phyloP scores from a whole-genome alignment of 2,888 invertebrate genomes.

The Palloptera scutellata region DNA sequence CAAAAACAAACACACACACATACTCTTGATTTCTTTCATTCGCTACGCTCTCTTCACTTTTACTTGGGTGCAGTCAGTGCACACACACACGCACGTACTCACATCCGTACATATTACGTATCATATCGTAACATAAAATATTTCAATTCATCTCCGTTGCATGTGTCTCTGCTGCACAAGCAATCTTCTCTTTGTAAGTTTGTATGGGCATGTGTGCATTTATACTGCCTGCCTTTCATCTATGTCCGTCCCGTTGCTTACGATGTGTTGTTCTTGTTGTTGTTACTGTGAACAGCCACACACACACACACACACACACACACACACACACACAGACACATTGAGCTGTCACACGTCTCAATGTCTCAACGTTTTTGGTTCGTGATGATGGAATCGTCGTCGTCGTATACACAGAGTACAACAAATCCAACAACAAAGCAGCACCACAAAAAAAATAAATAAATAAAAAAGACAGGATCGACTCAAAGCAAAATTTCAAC shows the following conservation, averaged over 20 bases:
- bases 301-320: constrained; percentile 4
- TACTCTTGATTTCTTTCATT: background rate
- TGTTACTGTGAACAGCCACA: constrained; percentile 3
- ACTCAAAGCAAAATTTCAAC: constrained; percentile 15
- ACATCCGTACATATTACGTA: background rate
- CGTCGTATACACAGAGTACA: constrained; percentile 12
- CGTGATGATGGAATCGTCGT: too few relatives aligned
- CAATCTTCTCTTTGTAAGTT: background rate
- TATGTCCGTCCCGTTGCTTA: background rate
- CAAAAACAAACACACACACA: constrained; percentile 3
- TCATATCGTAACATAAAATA: background rate
- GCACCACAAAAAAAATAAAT: background rate
- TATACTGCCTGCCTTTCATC: constrained; percentile 3
- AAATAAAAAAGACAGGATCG: constrained; percentile 7
- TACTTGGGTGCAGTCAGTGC: background rate
- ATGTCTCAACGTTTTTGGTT: too few relatives aligned
- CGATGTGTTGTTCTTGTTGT: constrained; percentile 5
- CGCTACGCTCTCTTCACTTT: background rate
- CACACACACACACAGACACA: constrained; percentile 22
- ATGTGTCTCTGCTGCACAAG: background rate
- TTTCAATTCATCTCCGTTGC: background rate
- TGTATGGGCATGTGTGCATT: background rate
- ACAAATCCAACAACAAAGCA: background rate
- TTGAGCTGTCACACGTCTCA: constrained; percentile 26
- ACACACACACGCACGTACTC: too few relatives aligned